These are phyloP conservation scores for Drosophila busckii DNA, from an alignment of 1,140 invertebrate species.

Conservation along the genomic window DNA sequence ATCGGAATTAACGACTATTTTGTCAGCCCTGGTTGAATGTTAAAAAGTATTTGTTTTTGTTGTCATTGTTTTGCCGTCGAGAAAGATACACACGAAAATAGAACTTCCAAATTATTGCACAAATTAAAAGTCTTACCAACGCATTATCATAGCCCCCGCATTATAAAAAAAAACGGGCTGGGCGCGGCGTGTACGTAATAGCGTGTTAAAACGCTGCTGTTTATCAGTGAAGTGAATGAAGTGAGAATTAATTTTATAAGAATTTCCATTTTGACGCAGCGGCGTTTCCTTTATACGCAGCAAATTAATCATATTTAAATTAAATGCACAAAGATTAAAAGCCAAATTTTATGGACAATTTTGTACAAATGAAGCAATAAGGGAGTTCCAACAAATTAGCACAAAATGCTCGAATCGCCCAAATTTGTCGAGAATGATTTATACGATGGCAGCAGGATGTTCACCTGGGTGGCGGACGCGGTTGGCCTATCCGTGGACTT, in stretches of 20 bases:
- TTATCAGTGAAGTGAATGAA: constrained; percentile 15
- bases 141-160: no score
- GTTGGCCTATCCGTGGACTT: constrained; percentile 83
- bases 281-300: constrained; percentile 17
- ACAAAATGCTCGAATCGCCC: constrained; percentile 70
- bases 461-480: constrained; percentile 81
- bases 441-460: constrained; percentile 82
- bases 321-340: no score
- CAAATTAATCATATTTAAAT: constrained; percentile 11
- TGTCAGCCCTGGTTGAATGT: no score
- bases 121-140: no score
- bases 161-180: constrained; percentile 6
- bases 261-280: constrained; percentile 13
- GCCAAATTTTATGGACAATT: background rate
- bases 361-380: constrained; percentile 49
- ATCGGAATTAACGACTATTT: no score
- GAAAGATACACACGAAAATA: no score
- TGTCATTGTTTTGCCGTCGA: no score
- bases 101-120: no score
- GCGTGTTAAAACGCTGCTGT: background rate
- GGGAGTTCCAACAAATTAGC: constrained; percentile 10
- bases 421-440: constrained; percentile 66
- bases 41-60: no score
- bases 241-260: no score
- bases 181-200: background rate